Conservation (phyloP, 2,113 vertebrate species). For the Psilopogon haemacephalus region DNA sequence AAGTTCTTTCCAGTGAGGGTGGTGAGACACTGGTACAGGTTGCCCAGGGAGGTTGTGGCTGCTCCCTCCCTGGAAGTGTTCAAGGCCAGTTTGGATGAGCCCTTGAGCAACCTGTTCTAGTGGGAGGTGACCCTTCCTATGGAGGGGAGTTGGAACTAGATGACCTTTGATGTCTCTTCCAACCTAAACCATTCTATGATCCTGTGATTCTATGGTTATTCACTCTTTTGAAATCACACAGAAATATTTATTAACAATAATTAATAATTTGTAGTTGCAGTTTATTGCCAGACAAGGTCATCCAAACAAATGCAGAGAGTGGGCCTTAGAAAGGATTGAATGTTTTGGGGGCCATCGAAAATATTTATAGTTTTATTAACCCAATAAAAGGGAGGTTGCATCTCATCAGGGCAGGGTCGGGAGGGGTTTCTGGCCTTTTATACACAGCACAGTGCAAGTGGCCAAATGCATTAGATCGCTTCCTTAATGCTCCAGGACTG, state of each 20-base stretch:
- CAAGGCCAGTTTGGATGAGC: too few species aligned
- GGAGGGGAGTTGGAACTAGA: too few species aligned
- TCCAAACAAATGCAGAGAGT: not conserved
- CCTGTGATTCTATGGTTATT: too few species aligned
- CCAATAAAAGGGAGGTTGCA: not conserved
- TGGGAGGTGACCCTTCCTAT: too few species aligned
- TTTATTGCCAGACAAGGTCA: not conserved
- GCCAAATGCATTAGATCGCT: not conserved
- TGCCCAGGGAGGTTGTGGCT: too few species aligned
- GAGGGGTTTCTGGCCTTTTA: not conserved
- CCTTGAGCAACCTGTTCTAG: too few species aligned
- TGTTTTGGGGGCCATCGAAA: not conserved
- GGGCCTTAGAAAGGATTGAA: not conserved
- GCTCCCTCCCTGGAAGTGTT: too few species aligned
- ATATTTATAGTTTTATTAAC: slow-evolving; percentile 18
- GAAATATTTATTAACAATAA: not conserved
- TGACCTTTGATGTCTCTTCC: too few species aligned
- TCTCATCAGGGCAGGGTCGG: not conserved
- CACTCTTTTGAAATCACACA: not conserved
- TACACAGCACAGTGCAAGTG: not conserved
- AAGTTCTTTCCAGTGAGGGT: too few species aligned
- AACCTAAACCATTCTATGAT: too few species aligned
- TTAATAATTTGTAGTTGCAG: not conserved
- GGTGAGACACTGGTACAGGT: too few species aligned
- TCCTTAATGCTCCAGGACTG: not conserved